A percentile compares a stretch with the other conserved stretches of the same genome.
Evolutionary conservation across 2,797 vertebrate species (phyloP).

Genomic region (Sternarchorhynchus goeldii): DNA sequence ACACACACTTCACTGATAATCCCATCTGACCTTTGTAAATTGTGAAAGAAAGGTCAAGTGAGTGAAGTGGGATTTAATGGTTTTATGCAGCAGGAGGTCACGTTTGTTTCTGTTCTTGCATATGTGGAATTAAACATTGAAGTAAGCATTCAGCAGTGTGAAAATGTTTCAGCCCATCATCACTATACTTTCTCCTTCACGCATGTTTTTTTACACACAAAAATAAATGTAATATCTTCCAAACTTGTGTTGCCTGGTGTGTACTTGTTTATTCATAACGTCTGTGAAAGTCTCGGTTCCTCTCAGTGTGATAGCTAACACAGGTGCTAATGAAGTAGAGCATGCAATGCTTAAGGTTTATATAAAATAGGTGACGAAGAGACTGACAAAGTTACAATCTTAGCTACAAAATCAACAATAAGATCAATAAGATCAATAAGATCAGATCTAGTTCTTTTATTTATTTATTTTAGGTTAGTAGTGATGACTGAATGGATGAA

Average conservation of each 20-base stretch:
- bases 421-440: too few relatives aligned
- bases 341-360: not conserved
- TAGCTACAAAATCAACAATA: not conserved
- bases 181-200: not conserved
- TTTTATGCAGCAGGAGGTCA: not conserved
- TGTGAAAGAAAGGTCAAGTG: constrained; percentile 21
- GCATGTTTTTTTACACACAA: not conserved
- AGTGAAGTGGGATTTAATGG: constrained; percentile 21
- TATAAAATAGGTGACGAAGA: too few relatives aligned
- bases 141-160: not conserved
- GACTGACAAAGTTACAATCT: not conserved
- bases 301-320: not conserved
- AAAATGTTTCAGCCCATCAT: not conserved
- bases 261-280: not conserved
- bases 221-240: not conserved
- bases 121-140: not conserved
- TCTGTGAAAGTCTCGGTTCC: not conserved
- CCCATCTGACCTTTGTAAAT: constrained; percentile 22
- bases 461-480: not conserved
- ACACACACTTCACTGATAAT: not conserved
- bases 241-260: not conserved
- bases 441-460: not conserved
- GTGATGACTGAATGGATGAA: too few relatives aligned
- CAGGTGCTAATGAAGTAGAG: not conserved
- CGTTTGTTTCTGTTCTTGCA: not conserved